Evolutionary conservation across 2,888 invertebrate genomes (phyloP), one percentile per base, ranked within the genome.

Genomic region (Falcaria lacertinaria): DNA sequence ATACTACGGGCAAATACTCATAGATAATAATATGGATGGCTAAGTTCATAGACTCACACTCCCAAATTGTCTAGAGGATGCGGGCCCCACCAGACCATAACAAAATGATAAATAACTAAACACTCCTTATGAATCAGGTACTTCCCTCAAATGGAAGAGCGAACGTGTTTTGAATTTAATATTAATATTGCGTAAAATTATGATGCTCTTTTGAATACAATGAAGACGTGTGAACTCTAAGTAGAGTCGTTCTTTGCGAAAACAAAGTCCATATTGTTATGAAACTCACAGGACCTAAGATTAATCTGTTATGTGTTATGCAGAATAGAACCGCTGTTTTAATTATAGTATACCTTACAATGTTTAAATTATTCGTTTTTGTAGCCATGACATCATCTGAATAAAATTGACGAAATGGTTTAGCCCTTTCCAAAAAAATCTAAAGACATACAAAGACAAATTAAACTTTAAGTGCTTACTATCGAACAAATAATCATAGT

Each of bases 21-120:
- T n/a, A n/a, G n/a, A 40, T 40, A 33, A 35, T 39, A 39, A 40
- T 34, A 40, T 36, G 32, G 22, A 36, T 45, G 42, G 35, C 36
- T n/a, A 43, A 59, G 50, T 57, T 60, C 58, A 57, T 58, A 55
- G 50, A 44, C 43, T 48, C 43, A 33, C 45, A n/a, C n/a, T n/a
- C n/a, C n/a, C n/a, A n/a, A n/a, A n/a, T 46, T 39, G 49, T 50
- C 48, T 45, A 41, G 42, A 52, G 47, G 47, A 55, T 48, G 49
- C 52, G 52, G 56, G 39, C 40, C 42, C 43, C 39, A 39, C 69
- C 67, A 60, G 64, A 67, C 47, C 67, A 62, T 64, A 69, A 52
- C 45, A 39, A 39, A 53, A 58, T 67, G 61, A 47, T 67, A 67
- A 69, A 63, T 45, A 47, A 33, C 7, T 28, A 3, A 28, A 11